Conservation (phyloP, 2,888 invertebrate genomes). For the Byasa hedistus region DNA sequence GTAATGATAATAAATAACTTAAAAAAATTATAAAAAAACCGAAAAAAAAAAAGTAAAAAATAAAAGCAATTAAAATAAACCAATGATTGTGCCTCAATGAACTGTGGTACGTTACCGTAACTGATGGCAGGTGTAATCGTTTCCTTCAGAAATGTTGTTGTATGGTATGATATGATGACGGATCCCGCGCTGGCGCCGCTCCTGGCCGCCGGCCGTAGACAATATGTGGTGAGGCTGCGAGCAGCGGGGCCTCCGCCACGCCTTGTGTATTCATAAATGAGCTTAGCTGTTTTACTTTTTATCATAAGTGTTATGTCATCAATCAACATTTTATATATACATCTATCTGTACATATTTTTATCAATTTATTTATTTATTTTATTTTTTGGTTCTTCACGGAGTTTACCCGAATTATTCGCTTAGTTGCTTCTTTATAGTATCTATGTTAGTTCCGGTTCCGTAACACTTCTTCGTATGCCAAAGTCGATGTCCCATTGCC, state of each 20-base stretch:
- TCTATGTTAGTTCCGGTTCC: conserved; percentile 39
- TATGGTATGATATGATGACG: conserved; percentile 46
- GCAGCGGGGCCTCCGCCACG: conserved; percentile 63
- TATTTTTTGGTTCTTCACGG: conserved; percentile 61
- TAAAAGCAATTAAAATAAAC: conserved; percentile 77
- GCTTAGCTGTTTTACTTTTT: conserved; percentile 79
- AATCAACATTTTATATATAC: conserved; percentile 76
- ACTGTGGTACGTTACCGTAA: conserved; percentile 80
- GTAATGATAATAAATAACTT: conserved; percentile 45
- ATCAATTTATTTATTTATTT: conserved; percentile 61
- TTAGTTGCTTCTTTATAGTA: conserved; percentile 47
- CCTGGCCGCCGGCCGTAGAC: conserved; percentile 57
- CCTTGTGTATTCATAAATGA: conserved; percentile 78
- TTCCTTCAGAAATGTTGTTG: conserved; percentile 61
- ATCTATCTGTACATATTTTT: conserved; percentile 74
- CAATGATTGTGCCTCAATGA: conserved; percentile 81
- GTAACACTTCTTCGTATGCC: conserved; percentile 67
- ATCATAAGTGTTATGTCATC: conserved; percentile 79
- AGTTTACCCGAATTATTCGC: conserved; percentile 69
- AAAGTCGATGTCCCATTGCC: conserved; percentile 76
- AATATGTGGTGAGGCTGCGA: conserved; percentile 63
- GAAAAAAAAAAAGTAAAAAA: conserved; percentile 46
- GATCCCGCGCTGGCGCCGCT: conserved; percentile 62
- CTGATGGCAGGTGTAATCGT: conserved; percentile 75
- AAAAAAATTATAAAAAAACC: conserved; percentile 46